These are phyloP conservation scores for Melanerpes formicivorus DNA, from an alignment of 2,113 vertebrate genomes.

Conservation along the genomic window DNA sequence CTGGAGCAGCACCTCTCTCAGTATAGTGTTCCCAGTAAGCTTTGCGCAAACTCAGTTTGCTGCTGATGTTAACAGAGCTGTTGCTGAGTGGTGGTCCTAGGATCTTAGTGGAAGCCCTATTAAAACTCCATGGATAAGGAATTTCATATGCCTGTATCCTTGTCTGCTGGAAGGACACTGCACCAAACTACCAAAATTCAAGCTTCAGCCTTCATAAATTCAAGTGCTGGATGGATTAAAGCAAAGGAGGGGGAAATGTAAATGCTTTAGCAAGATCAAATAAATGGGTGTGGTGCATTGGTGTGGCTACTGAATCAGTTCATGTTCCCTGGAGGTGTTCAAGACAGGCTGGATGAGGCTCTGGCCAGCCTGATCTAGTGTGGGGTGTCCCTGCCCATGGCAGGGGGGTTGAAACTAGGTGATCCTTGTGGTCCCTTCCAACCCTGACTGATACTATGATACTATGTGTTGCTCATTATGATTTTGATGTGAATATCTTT, in stretches of 20 bases:
- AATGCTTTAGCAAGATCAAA: background rate
- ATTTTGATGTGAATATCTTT: background rate
- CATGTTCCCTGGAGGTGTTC: no score
- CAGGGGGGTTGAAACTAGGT: no score
- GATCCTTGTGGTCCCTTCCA: no score
- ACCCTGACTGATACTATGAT: no score
- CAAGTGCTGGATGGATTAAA: background rate
- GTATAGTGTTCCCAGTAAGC: background rate
- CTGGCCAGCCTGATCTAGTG: no score
- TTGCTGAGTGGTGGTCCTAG: background rate
- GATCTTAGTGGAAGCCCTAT: background rate
- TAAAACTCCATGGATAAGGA: background rate
- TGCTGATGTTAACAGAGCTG: background rate
- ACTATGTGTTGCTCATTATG: rapidly evolving
- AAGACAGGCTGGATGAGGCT: no score
- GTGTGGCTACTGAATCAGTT: background rate
- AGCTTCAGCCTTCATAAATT: background rate
- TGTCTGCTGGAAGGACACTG: background rate
- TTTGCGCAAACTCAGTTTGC: background rate
- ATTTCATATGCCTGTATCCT: background rate
- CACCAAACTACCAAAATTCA: background rate
- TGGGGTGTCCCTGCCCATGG: no score
- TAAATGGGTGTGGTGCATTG: background rate
- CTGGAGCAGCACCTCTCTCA: background rate
- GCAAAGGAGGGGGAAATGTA: background rate